Evolutionary conservation across 2,113 vertebrate genomes (phyloP).

Genomic region (Etheostoma cragini): DNA sequence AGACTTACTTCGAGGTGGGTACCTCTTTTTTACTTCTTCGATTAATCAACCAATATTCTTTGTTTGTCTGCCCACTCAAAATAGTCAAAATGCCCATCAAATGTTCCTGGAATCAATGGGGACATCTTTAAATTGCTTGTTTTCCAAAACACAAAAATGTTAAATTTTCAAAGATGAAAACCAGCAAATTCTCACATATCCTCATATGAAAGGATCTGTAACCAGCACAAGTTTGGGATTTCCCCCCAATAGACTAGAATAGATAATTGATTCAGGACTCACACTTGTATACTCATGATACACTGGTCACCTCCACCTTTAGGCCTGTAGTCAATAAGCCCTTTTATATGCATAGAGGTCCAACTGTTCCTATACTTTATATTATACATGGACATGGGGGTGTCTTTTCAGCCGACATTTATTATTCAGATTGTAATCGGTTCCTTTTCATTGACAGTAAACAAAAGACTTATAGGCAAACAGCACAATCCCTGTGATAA

Average conservation of each 20-base stretch:
- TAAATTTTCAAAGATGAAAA: not conserved
- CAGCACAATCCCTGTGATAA: conserved; percentile 5
- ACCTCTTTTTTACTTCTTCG: not conserved
- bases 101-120: not conserved
- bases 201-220: not conserved
- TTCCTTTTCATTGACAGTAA: conserved; percentile 21
- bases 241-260: not conserved
- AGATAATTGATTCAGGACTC: not conserved
- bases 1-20: conserved; percentile 94
- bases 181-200: not conserved
- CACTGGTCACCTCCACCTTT: not conserved
- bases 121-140: not conserved
- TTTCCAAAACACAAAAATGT: not conserved
- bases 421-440: conserved; percentile 35
- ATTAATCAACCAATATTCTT: not conserved
- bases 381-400: conserved; percentile 30
- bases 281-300: not conserved
- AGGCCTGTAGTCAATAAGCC: conserved; percentile 3
- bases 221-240: not conserved
- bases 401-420: conserved; percentile 38
- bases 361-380: conserved; percentile 1
- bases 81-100: not conserved
- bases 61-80: not conserved
- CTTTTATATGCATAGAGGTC: conserved; percentile 18
- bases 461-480: conserved; percentile 18